phyloP scores from a whole-genome alignment of 2,113 vertebrate genomes.

The Salvelinus alpinus region DNA sequence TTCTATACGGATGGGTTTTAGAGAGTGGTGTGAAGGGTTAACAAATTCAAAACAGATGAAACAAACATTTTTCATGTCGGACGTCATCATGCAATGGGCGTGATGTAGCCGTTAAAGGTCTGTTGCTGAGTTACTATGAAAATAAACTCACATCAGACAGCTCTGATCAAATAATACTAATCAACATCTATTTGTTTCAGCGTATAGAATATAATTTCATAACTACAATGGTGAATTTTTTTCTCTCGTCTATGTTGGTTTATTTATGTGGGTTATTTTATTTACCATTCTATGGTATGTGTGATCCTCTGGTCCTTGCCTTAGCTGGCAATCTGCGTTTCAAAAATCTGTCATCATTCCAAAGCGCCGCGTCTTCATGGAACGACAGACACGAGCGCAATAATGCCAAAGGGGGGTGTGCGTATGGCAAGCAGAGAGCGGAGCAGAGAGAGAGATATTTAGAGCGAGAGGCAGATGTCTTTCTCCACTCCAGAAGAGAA shows the following conservation, averaged over 20 bases:
- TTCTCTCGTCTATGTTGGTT: neutral
- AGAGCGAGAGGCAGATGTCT: slow-evolving; percentile 9
- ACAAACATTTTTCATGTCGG: slow-evolving; percentile 27
- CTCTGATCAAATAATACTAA: neutral
- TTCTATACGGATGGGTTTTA: neutral
- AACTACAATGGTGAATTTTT: neutral
- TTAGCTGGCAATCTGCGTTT: slow-evolving; percentile 6
- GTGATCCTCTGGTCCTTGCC: neutral
- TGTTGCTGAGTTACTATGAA: slow-evolving; percentile 51
- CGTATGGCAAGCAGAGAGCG: neutral
- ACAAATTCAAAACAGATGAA: slow-evolving; percentile 17
- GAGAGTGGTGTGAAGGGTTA: slow-evolving; percentile 24
- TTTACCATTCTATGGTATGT: neutral
- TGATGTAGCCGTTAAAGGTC: slow-evolving; percentile 17
- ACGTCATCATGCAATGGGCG: slow-evolving; percentile 56
- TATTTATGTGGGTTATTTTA: neutral
- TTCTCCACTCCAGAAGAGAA: slow-evolving; percentile 3
- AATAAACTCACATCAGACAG: slow-evolving; percentile 26
- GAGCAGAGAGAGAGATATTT: slow-evolving; percentile 3
- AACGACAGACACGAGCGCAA: slow-evolving; percentile 44
- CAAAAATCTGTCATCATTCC: slow-evolving; percentile 31
- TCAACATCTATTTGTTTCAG: neutral
- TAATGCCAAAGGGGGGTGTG: slow-evolving; percentile 23
- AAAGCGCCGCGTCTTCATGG: slow-evolving; percentile 29
- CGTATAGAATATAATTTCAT: neutral